Conservation (phyloP, 2,888 invertebrate genomes). For the Gasteruption jaculator region DNA sequence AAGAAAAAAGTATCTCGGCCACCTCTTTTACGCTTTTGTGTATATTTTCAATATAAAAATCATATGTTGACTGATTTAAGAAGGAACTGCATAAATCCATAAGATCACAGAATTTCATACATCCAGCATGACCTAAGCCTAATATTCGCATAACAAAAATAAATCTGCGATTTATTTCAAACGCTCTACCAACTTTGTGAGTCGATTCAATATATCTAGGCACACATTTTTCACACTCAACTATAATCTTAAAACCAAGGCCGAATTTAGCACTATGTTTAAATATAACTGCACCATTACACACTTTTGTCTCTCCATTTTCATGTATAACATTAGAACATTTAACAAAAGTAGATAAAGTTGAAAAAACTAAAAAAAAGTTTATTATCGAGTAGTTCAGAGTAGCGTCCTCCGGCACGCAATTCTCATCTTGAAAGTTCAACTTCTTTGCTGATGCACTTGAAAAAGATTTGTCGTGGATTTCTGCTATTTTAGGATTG, state of each 20-base stretch:
- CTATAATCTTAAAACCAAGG: constrained; percentile 23
- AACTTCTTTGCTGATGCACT: constrained; percentile 24
- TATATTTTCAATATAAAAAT: constrained; percentile 20
- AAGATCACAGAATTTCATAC: constrained; percentile 11
- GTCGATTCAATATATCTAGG: constrained; percentile 22
- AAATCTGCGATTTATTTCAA: constrained; percentile 23
- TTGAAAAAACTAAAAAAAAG: constrained; percentile 23
- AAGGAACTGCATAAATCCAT: constrained; percentile 24
- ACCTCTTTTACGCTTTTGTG: constrained; percentile 16
- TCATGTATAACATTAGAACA: constrained; percentile 20
- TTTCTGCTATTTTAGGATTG: constrained; percentile 20
- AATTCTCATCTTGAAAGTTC: constrained; percentile 21
- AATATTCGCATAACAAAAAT: constrained; percentile 26
- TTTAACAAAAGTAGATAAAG: constrained; percentile 21
- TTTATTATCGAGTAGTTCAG: constrained; percentile 23
- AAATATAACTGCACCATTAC: constrained; percentile 22
- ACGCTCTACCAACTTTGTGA: constrained; percentile 20
- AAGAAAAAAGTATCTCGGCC: constrained; percentile 16
- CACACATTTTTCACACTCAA: constrained; percentile 22
- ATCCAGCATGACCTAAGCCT: constrained; percentile 23
- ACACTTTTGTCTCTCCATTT: constrained; percentile 20
- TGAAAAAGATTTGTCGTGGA: constrained; percentile 20
- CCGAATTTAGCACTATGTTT: constrained; percentile 22
- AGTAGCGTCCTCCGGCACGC: constrained; percentile 21
- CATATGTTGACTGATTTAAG: constrained; percentile 22